phyloP scores from a whole-genome alignment of 2,888 invertebrate genomes.

The Diloba caeruleocephala region DNA sequence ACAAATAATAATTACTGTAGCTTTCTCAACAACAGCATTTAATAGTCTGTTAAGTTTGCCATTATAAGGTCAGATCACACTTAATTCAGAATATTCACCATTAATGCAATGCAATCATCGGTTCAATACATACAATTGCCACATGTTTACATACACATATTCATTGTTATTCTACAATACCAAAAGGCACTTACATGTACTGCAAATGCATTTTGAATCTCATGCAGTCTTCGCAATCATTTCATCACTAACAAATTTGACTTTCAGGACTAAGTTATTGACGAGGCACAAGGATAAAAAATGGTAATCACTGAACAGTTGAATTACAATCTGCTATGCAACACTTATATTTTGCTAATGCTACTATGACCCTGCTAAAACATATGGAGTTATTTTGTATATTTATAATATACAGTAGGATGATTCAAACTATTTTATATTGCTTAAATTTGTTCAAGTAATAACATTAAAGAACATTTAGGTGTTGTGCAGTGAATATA shows the following conservation, averaged over 20 bases:
- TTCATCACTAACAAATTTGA: conserved; percentile 88
- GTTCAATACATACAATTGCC: conserved; percentile 23
- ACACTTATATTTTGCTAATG: conserved; percentile 73
- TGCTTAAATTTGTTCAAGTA: conserved; percentile 34
- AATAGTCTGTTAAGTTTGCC: neutral
- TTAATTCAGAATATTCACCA: conserved; percentile 2
- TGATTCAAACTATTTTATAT: conserved; percentile 33
- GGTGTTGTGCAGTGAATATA: conserved; percentile 46
- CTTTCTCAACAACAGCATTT: neutral
- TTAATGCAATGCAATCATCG: conserved; percentile 13
- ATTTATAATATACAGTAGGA: conserved; percentile 31
- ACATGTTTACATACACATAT: conserved; percentile 21
- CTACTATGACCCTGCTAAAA: conserved; percentile 60
- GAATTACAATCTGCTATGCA: conserved; percentile 75
- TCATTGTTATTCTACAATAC: conserved; percentile 13
- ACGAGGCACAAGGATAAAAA: conserved; percentile 95
- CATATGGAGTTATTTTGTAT: conserved; percentile 34
- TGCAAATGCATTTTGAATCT: conserved; percentile 49
- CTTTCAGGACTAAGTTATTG: conserved; percentile 96
- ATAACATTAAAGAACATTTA: conserved; percentile 25
- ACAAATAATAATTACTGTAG: too few species aligned
- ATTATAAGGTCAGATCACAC: neutral
- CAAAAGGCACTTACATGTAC: conserved; percentile 10
- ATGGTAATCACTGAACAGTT: conserved; percentile 91
- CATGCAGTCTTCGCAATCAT: conserved; percentile 74